Percentiles rank a stretch among this genome's conserved stretches.
Evolutionary conservation across 1,140 invertebrate species (phyloP).

Genomic region (Mactra quadrangularis): DNA sequence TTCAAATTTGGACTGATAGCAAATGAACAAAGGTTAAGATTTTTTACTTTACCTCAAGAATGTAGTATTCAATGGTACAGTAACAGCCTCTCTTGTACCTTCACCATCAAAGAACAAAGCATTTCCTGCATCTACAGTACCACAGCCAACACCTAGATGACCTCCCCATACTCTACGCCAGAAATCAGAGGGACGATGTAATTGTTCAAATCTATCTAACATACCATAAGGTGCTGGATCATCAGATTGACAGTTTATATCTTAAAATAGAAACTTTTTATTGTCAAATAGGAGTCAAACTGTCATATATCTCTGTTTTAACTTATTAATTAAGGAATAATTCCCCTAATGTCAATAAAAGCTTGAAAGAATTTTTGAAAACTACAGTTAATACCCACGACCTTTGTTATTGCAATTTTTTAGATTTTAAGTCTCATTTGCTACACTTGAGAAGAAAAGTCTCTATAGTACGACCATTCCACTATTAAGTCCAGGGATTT

Average conservation of each 20-base stretch:
- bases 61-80: conserved; percentile 77
- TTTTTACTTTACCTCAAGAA: conserved; percentile 75
- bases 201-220: conserved; percentile 81
- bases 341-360: too few relatives aligned
- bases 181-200: conserved; percentile 76
- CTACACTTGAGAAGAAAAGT: too few relatives aligned
- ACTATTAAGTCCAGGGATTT: too few relatives aligned
- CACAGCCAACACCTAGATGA: conserved; percentile 78
- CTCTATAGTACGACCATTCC: too few relatives aligned
- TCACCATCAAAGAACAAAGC: conserved; percentile 79
- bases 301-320: too few relatives aligned
- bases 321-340: too few relatives aligned
- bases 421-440: too few relatives aligned
- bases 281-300: background rate
- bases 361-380: too few relatives aligned
- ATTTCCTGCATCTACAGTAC: conserved; percentile 79
- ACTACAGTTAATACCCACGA: too few relatives aligned
- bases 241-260: conserved; percentile 64
- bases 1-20: too few relatives aligned
- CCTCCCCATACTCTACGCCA: conserved; percentile 79
- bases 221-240: conserved; percentile 72
- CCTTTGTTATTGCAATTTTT: too few relatives aligned
- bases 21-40: too few relatives aligned
- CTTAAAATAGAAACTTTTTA: conserved; percentile 51
- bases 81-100: conserved; percentile 79